Percentiles rank a stretch among this genome's conserved stretches.
These are phyloP conservation scores for Heteromormyrus szaboi DNA, from an alignment of 2,797 vertebrate genomes.

Conservation along the genomic window DNA sequence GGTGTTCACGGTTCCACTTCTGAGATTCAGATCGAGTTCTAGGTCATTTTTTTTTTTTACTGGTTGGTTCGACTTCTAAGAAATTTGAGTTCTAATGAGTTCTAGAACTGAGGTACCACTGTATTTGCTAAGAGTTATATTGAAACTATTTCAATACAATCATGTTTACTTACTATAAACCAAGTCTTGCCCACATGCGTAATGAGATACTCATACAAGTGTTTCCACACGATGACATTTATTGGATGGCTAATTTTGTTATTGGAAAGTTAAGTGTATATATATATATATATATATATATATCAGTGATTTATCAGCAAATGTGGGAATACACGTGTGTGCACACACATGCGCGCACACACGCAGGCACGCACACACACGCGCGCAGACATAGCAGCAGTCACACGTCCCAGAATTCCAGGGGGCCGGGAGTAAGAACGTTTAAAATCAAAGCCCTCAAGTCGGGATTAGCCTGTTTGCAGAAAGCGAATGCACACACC, in stretches of 20 bases:
- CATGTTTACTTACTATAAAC: constrained; percentile 43
- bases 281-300: neutral
- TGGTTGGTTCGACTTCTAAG: neutral
- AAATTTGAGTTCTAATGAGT: neutral
- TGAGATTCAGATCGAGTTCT: neutral
- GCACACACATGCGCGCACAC: neutral
- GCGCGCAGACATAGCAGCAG: neutral
- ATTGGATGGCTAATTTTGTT: neutral
- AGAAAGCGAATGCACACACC: neutral
- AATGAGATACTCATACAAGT: constrained; percentile 40
- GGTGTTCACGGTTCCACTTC: neutral
- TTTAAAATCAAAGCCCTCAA: neutral
- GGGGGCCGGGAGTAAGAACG: neutral
- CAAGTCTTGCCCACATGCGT: constrained; percentile 44
- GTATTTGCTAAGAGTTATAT: constrained; percentile 14
- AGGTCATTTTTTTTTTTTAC: neutral
- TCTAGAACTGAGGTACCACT: neutral
- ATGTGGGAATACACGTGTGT: neutral
- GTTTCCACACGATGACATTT: constrained; percentile 13
- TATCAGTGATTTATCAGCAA: neutral
- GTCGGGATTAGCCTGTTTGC: neutral
- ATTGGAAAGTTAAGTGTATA: neutral
- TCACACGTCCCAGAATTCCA: neutral
- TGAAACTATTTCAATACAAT: constrained; percentile 37
- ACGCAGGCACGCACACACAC: neutral